Evolutionary conservation across 2,888 invertebrate species (phyloP).

Genomic region (Nymphalis polychloros): DNA sequence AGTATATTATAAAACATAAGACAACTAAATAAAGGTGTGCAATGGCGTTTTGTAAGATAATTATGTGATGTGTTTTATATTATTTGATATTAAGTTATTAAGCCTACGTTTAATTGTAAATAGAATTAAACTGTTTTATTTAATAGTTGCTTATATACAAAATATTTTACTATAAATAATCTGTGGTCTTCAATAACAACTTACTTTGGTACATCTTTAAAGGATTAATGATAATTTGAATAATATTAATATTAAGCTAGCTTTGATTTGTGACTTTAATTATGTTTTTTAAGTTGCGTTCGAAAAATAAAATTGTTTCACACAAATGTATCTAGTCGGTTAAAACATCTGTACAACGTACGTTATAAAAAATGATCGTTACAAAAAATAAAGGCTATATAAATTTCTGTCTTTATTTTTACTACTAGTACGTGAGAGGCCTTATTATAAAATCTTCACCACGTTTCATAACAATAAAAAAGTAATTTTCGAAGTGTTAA

Average conservation of each 20-base stretch:
- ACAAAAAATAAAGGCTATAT: constrained; percentile 64
- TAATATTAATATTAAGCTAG: not conserved
- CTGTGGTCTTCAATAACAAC: not conserved
- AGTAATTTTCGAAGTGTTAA: too few relatives aligned
- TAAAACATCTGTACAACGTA: constrained; percentile 65
- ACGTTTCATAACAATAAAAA: too few relatives aligned
- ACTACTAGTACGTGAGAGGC: not conserved
- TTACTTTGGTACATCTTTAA: not conserved
- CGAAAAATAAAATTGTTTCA: constrained; percentile 54
- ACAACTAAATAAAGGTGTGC: too few relatives aligned
- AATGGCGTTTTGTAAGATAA: too few relatives aligned
- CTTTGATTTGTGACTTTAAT: not conserved
- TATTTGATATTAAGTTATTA: not conserved
- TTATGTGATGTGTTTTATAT: not conserved
- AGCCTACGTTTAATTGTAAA: not conserved
- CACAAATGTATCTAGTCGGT: constrained; percentile 55
- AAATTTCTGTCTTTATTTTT: constrained; percentile 18
- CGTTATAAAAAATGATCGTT: constrained; percentile 67
- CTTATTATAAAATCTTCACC: too few relatives aligned
- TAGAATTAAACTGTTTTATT: not conserved
- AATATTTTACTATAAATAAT: not conserved
- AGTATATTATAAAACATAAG: too few relatives aligned
- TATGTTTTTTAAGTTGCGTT: constrained; percentile 50
- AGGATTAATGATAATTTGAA: not conserved
- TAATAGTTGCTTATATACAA: not conserved